Evolutionary conservation across 2,888 invertebrate species (phyloP), one percentile per base, ranked within the genome.

Genomic region (Stratiomys singularior): DNA sequence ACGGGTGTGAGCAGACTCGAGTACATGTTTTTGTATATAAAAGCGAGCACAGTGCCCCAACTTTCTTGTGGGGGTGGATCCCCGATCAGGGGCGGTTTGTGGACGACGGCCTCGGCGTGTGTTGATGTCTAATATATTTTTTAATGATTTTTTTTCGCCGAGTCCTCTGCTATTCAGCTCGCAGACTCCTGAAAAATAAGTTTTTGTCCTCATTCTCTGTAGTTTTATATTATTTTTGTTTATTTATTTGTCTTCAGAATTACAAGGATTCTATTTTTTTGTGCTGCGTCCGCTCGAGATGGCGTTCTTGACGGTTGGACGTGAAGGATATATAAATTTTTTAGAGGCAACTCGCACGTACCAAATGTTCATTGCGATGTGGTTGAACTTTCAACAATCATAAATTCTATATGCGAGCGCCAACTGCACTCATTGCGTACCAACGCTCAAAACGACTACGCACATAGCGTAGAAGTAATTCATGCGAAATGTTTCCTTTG

Each of bases 141-240:
- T 69, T 69, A 25, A 69, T 44, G 46, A 69, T 21, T 69, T 69
- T 69, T n/a, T 69, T 69, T 44, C 44, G 5, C 28, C 46, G 18
- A 46, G 4, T 46, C 13, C 23, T 15, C 21, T 11, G 46, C 69
- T 2, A 28, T 47, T 69, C 27, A 30, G 69, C 46, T 21, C 18
- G 69, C 9, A 13, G 47, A 44, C 23, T 66, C 13, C 9, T 23
- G 23, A 25, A 37, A 47, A 46, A 25, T 44, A 46, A 69, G 47
- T 69, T 69, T 46, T 46, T 69, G 69, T 1, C 69, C 15, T 69
- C 18, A 37, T 69, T 69, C 30, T 11, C 44, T 69, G 21, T 66
- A n/a, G 27, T 37, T 66, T 66, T 66, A 18, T 66, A 37, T 46
- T 69, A 46, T 69, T 69, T 69, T 21, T 47, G 23, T 69, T 47